Evolutionary conservation across 2,888 invertebrate species (phyloP).

Genomic region (Ennomos quercinarius): DNA sequence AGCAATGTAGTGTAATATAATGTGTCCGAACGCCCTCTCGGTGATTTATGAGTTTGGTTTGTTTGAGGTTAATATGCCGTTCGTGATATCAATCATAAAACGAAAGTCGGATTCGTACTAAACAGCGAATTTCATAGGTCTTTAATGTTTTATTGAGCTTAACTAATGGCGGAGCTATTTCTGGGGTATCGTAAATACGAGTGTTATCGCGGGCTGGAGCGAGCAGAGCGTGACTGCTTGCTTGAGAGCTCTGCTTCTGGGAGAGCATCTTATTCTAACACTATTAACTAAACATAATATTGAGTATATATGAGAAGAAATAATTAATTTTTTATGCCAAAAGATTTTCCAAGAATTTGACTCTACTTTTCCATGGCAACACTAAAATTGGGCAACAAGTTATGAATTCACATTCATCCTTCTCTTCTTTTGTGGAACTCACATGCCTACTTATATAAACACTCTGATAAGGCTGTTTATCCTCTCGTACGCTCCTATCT

Average conservation of each 20-base stretch:
- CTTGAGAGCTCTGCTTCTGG: not conserved
- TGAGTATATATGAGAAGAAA: too few species aligned
- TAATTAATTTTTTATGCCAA: too few species aligned
- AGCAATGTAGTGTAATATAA: not conserved
- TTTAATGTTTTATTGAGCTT: conserved; percentile 38
- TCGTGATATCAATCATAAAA: conserved; percentile 41
- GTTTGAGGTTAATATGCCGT: conserved; percentile 37
- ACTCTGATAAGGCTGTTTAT: too few species aligned
- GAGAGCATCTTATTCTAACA: not conserved
- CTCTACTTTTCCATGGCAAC: too few species aligned
- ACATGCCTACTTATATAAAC: too few species aligned
- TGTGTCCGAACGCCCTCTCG: conserved; percentile 12
- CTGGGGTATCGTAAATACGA: conserved; percentile 29
- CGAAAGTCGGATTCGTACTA: conserved; percentile 31
- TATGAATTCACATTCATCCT: too few species aligned
- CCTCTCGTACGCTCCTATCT: too few species aligned
- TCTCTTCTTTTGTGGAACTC: too few species aligned
- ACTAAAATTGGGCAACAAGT: too few species aligned
- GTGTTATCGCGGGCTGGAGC: conserved; percentile 17
- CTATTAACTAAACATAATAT: too few species aligned
- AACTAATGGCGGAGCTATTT: conserved; percentile 37
- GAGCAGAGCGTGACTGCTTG: conserved; percentile 26
- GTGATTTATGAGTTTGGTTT: conserved; percentile 33
- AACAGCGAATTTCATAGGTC: conserved; percentile 33
- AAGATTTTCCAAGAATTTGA: too few species aligned